Evolutionary conservation across 92 coral and sea anemone species (phyloP).

Genomic region (Blastomussa wellsi): DNA sequence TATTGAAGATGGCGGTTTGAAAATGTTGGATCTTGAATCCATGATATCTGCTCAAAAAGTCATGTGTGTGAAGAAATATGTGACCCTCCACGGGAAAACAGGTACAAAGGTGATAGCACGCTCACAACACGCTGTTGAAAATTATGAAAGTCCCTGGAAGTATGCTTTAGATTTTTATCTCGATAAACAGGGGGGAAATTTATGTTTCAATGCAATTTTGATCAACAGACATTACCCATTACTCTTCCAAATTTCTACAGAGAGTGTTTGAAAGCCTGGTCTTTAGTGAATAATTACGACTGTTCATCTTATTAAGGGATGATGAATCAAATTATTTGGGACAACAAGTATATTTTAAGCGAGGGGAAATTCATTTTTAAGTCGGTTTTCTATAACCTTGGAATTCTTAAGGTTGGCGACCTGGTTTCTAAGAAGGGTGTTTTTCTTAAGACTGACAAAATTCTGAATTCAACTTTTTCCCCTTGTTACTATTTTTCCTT

Average conservation of each 20-base stretch:
- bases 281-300: no score
- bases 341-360: no score
- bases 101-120: no score
- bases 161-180: conserved; percentile 23
- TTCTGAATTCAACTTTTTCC: neutral
- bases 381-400: neutral
- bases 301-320: no score
- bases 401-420: conserved; percentile 18
- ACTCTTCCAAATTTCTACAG: no score
- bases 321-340: no score
- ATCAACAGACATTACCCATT: no score
- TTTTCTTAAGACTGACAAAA: neutral
- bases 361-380: conserved; percentile 2
- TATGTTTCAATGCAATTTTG: no score
- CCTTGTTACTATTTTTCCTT: conserved; percentile 10
- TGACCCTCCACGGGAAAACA: no score
- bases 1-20: conserved; percentile 40
- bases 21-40: conserved; percentile 38
- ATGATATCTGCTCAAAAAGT: conserved; percentile 25
- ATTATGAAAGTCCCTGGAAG: conserved; percentile 34
- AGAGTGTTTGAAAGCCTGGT: no score
- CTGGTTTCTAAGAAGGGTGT: conserved; percentile 5
- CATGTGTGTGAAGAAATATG: no score
- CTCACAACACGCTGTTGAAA: conserved; percentile 23
- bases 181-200: neutral